Percentiles rank a stretch among this genome's conserved stretches.
These are phyloP conservation scores for Ephestia elutella DNA, from an alignment of 1,140 invertebrate species.

Conservation along the genomic window DNA sequence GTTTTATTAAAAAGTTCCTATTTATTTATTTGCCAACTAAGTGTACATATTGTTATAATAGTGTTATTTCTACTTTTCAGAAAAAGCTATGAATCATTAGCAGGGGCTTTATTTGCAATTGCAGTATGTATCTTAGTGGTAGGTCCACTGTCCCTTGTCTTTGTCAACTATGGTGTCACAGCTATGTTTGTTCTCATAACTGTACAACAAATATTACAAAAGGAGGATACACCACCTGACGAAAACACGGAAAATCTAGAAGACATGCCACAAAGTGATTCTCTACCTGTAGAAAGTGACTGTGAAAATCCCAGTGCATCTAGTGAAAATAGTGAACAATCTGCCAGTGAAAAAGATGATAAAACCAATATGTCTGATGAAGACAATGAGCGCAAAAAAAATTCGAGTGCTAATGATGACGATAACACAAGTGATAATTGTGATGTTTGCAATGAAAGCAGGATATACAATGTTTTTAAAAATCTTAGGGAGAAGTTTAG, in stretches of 20 bases:
- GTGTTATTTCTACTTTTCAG: conserved; percentile 45
- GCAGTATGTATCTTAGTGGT: conserved; percentile 72
- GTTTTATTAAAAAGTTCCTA: too few species aligned
- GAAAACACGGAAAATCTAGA: conserved; percentile 8
- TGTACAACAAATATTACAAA: conserved; percentile 70
- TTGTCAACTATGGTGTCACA: conserved; percentile 75
- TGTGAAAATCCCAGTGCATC: conserved; percentile 6
- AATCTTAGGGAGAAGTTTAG: conserved; percentile 54
- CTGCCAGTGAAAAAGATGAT: conserved; percentile 8
- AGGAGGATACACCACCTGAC: conserved; percentile 15
- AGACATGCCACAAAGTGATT: conserved; percentile 14
- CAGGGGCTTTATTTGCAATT: conserved; percentile 67
- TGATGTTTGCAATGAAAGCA: conserved; percentile 50
- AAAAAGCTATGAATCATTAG: conserved; percentile 65
- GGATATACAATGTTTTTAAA: conserved; percentile 51
- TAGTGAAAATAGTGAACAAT: background rate
- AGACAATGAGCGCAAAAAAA: background rate
- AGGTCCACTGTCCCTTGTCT: conserved; percentile 73
- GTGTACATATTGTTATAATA: too few species aligned
- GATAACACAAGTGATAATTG: conserved; percentile 27
- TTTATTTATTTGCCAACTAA: too few species aligned
- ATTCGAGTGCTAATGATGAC: background rate
- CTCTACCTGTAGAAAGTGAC: conserved; percentile 15
- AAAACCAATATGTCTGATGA: background rate
- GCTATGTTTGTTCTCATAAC: conserved; percentile 72